phyloP scores from a whole-genome alignment of 35 echinoderm and acorn worm species.

The Strongylocentrotus purpuratus region DNA sequence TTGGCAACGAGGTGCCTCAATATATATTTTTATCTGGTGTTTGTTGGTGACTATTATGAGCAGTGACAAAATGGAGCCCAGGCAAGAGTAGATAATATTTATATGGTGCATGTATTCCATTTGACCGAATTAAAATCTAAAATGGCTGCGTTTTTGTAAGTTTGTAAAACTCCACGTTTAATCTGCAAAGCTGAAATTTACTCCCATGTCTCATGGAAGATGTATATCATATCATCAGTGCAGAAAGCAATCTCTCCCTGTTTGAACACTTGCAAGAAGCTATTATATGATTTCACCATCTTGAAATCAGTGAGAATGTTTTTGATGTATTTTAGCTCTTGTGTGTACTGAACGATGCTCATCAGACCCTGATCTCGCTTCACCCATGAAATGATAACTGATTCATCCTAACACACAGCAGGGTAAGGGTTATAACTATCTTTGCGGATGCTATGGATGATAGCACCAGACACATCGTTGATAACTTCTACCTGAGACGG shows the following conservation, averaged over 20 bases:
- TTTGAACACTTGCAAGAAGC: background rate
- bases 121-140: too few species aligned
- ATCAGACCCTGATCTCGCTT: background rate
- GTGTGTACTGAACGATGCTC: background rate
- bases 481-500: background rate
- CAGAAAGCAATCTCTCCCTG: background rate
- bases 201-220: background rate
- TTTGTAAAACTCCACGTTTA: too few species aligned
- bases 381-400: constrained; percentile 8
- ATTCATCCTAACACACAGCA: constrained; percentile 2
- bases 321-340: background rate
- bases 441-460: background rate
- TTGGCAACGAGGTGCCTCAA: too few species aligned
- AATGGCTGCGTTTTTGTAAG: too few species aligned
- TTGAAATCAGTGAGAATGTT: background rate
- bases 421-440: background rate
- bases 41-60: too few species aligned
- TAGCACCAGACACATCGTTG: background rate
- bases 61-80: too few species aligned
- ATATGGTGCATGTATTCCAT: too few species aligned
- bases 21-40: too few species aligned
- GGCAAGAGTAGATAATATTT: too few species aligned
- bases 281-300: background rate
- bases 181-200: too few species aligned
- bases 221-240: background rate